Evolutionary conservation across 1,140 invertebrate species (phyloP), one percentile per base, ranked within the genome.

Genomic region (Mizuhopecten yessoensis): DNA sequence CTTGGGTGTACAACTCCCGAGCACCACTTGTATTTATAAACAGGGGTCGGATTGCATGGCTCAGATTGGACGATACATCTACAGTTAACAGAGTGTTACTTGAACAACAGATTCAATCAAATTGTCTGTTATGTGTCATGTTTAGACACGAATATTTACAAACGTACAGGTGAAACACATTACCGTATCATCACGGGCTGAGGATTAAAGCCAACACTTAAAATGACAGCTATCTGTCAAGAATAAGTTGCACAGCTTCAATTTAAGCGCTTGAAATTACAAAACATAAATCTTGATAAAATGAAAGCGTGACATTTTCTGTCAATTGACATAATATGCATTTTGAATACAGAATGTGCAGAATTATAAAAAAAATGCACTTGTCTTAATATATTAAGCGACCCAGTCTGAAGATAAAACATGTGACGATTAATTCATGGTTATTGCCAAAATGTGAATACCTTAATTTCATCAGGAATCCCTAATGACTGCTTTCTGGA

Each of bases 21-120:
- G 57, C n/a, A 75, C 57, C n/a, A 75, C 5, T 29, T 2, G 57
- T 29, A 75, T 29, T 75, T 29, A 75, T 75, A 75, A 75, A 75
- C 57, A 75, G 11, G 57, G 57, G 57, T 75, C 57, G 57, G 57
- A 75, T 75, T 75, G 57, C 57, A 75, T 45, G n/a, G 57, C 57
- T 75, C 57, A 75, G 57, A 75, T 75, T 75, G 57, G 57, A 75
- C n/a, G 57, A 75, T 75, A 75, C 57, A 75, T 29, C 57, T 75
- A 7, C 9, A 11, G n/a, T 29, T n/a, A 17, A 75, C 57, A 75
- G 0, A n/a, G 57, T 75, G 57, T 75, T 75, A 29, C 45, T 17
- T 20, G 45, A 23, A 49, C n/a, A 75, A 29, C 57, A 29, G n/a
- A 75, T 29, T 75, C 57, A 75, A 75, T n/a, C 57, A 75, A 75